These are phyloP conservation scores for Dermolepida albohirtum DNA, from an alignment of 2,888 invertebrate species.

Conservation along the genomic window DNA sequence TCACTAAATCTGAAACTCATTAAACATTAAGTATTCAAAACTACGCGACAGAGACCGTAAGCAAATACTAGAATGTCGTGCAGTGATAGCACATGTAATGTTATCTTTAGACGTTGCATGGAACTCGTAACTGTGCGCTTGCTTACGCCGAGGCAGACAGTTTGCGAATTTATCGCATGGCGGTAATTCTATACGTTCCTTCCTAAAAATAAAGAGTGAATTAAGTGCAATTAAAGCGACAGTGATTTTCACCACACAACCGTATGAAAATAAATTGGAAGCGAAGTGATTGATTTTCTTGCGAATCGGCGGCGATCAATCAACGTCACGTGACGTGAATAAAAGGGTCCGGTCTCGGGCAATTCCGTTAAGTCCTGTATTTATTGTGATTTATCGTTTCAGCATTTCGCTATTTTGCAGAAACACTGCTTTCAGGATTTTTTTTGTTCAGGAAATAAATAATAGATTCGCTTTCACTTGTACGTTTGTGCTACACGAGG, in stretches of 20 bases:
- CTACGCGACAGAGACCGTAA: too few relatives aligned
- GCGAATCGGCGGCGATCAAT: slow-evolving; percentile 12
- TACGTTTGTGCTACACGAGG: too few relatives aligned
- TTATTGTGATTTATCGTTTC: slow-evolving; percentile 28
- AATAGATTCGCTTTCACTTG: too few relatives aligned
- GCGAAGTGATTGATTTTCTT: slow-evolving; percentile 24
- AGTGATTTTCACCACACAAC: slow-evolving; percentile 18
- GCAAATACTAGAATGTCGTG: too few relatives aligned
- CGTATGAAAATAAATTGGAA: slow-evolving; percentile 31
- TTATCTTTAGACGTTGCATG: too few relatives aligned
- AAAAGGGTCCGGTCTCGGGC: not conserved
- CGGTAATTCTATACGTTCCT: slow-evolving; percentile 17
- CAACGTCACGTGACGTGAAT: slow-evolving; percentile 31
- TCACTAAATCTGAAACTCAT: too few relatives aligned
- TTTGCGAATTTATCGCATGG: slow-evolving; percentile 14
- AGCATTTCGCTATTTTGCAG: not conserved
- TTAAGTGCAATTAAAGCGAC: slow-evolving; percentile 31
- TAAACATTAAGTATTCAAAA: too few relatives aligned
- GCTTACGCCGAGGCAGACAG: slow-evolving; percentile 1
- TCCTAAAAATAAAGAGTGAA: slow-evolving; percentile 23
- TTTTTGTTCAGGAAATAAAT: not conserved
- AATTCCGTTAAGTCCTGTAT: slow-evolving; percentile 18
- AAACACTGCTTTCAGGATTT: not conserved
- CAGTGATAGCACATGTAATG: too few relatives aligned
- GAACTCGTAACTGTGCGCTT: too few relatives aligned